phyloP scores from a whole-genome alignment of 2,888 invertebrate species.

The Vannuccia rotundouncinata region DNA sequence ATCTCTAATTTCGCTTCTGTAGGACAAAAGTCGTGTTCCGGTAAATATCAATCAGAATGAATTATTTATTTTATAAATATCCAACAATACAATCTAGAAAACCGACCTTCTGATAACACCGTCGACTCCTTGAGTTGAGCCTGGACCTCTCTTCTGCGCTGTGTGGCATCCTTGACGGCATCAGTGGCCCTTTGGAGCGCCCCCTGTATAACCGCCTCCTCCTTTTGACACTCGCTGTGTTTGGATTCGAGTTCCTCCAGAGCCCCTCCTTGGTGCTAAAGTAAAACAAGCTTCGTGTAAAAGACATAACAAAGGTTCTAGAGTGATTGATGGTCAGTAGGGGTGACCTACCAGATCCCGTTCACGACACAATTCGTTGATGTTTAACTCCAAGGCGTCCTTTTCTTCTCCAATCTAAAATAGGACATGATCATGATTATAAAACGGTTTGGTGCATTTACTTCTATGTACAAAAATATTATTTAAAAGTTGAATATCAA shows the following conservation, averaged over 20 bases:
- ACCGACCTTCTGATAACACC: background rate
- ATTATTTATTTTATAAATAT: no score
- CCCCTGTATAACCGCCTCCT: conserved; percentile 65
- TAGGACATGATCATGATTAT: background rate
- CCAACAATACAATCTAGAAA: no score
- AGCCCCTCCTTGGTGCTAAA: conserved; percentile 6
- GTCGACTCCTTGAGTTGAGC: conserved; percentile 65
- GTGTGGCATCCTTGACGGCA: conserved; percentile 65
- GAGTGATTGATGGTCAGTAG: no score
- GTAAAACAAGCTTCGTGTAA: background rate
- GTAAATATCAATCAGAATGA: no score
- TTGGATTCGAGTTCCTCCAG: conserved; percentile 64
- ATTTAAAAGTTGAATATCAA: no score
- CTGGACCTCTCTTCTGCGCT: conserved; percentile 65
- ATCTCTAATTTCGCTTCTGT: no score
- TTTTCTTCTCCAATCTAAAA: conserved; percentile 22
- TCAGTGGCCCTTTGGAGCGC: conserved; percentile 64
- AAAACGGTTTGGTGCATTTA: no score
- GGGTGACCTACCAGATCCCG: background rate
- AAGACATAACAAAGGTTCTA: no score
- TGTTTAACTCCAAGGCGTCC: background rate
- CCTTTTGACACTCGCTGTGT: conserved; percentile 64
- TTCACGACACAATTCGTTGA: background rate
- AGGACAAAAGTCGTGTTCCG: no score
- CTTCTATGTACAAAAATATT: no score